Conservation (phyloP, 1,140 invertebrate species). For the Nasonia giraulti region DNA sequence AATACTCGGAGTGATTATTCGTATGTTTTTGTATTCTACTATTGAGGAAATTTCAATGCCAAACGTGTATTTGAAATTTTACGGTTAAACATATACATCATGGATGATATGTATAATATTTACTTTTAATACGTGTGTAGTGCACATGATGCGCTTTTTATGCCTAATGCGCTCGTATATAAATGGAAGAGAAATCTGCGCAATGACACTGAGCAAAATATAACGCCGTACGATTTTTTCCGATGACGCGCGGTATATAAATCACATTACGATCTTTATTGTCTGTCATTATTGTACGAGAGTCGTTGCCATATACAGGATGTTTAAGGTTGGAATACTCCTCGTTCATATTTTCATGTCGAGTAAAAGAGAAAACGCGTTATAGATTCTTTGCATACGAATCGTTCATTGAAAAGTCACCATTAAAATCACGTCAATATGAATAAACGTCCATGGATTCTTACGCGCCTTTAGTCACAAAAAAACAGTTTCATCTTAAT, state of each 20-base stretch:
- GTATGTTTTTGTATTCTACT: not conserved
- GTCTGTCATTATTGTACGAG: not conserved
- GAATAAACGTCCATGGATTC: too few species aligned
- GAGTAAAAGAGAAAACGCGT: too few species aligned
- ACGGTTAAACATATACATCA: too few species aligned
- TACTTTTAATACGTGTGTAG: too few species aligned
- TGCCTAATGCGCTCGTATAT: not conserved
- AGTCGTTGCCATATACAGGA: not conserved
- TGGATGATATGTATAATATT: too few species aligned
- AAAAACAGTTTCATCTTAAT: too few species aligned
- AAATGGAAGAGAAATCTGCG: constrained; percentile 26
- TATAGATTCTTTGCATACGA: not conserved
- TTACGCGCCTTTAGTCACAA: too few species aligned
- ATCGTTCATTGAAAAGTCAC: too few species aligned
- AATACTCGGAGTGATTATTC: not conserved
- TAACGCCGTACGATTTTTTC: constrained; percentile 8
- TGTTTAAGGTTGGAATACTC: constrained; percentile 22
- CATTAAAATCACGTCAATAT: too few species aligned
- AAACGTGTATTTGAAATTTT: too few species aligned
- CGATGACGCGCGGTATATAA: constrained; percentile 9
- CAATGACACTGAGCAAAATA: constrained; percentile 21
- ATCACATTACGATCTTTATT: constrained; percentile 1
- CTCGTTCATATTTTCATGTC: not conserved
- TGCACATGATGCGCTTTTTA: not conserved
- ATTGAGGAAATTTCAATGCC: not conserved